Percentiles rank a stretch among this genome's conserved stretches.
These are phyloP conservation scores for Heteronetta atricapilla DNA, from an alignment of 2,113 vertebrate genomes.

Conservation along the genomic window DNA sequence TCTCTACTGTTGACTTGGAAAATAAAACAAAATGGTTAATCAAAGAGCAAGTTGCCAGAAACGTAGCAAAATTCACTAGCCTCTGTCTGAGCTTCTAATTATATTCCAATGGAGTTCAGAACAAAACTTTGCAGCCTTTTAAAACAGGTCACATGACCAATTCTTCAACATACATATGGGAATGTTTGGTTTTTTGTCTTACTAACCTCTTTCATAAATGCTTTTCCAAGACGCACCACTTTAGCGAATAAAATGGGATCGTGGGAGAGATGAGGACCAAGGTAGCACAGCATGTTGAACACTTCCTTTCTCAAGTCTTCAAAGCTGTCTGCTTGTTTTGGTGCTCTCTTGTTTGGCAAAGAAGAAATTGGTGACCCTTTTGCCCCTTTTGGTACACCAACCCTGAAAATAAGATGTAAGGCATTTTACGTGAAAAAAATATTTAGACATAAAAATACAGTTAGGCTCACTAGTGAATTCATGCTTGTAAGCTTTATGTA, in stretches of 20 bases:
- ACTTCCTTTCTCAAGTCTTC: conserved; percentile 91
- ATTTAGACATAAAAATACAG: not conserved
- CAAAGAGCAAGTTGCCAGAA: not conserved
- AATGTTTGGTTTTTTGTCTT: not conserved
- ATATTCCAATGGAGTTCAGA: not conserved
- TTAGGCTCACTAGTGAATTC: not conserved
- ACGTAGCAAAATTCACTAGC: not conserved
- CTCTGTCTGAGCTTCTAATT: not conserved
- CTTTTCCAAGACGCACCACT: conserved; percentile 93
- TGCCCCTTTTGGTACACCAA: conserved; percentile 94
- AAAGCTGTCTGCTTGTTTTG: conserved; percentile 87
- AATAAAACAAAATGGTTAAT: not conserved
- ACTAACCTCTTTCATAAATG: conserved; percentile 98
- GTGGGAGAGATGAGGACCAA: conserved; percentile 95
- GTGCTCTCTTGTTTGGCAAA: conserved; percentile 87
- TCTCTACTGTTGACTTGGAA: not conserved
- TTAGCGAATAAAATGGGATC: conserved; percentile 97
- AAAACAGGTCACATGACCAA: not conserved
- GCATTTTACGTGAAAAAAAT: not conserved
- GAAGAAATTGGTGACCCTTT: conserved; percentile 82
- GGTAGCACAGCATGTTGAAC: conserved; percentile 95
- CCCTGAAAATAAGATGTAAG: conserved; percentile 74
- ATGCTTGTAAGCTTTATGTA: not conserved
- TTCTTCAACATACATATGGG: not conserved
- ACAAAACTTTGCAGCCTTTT: not conserved